phyloP scores from a whole-genome alignment of 2,113 vertebrate species.

The Dermatemys mawii region DNA sequence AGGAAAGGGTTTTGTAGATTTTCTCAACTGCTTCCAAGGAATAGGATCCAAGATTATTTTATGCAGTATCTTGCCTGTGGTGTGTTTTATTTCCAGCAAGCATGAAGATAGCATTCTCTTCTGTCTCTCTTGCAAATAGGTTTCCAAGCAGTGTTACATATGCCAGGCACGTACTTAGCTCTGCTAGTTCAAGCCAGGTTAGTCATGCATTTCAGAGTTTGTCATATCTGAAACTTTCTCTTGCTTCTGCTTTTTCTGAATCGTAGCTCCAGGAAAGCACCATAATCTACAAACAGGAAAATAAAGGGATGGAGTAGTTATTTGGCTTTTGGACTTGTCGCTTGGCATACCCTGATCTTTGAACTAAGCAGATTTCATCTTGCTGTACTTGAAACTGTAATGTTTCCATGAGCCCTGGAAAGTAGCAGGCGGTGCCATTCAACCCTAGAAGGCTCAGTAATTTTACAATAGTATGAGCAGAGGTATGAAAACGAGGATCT shows the following conservation, averaged over 20 bases:
- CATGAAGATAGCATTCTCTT: neutral
- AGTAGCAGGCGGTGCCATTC: neutral
- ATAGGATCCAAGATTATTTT: fast-evolving
- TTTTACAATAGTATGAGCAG: neutral
- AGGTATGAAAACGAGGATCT: neutral
- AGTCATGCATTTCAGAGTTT: slow-evolving; percentile 49
- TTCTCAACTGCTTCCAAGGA: neutral
- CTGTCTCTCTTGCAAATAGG: neutral
- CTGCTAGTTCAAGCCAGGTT: slow-evolving; percentile 38
- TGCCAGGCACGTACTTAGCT: slow-evolving; percentile 39
- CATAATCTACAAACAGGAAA: slow-evolving; percentile 36
- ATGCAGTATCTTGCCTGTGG: neutral
- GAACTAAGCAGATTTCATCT: neutral
- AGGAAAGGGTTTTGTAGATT: neutral
- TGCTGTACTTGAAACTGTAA: neutral
- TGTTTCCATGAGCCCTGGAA: neutral
- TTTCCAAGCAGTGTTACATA: neutral
- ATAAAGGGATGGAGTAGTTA: slow-evolving; percentile 26
- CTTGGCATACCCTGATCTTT: slow-evolving; percentile 8
- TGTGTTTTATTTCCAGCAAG: neutral
- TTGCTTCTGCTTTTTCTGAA: slow-evolving; percentile 11
- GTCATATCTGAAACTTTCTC: slow-evolving; percentile 31
- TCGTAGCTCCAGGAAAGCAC: neutral
- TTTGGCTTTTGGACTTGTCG: slow-evolving; percentile 5
- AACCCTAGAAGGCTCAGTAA: neutral